phyloP scores from a whole-genome alignment of 2,113 vertebrate species.

The Gadus macrocephalus region DNA sequence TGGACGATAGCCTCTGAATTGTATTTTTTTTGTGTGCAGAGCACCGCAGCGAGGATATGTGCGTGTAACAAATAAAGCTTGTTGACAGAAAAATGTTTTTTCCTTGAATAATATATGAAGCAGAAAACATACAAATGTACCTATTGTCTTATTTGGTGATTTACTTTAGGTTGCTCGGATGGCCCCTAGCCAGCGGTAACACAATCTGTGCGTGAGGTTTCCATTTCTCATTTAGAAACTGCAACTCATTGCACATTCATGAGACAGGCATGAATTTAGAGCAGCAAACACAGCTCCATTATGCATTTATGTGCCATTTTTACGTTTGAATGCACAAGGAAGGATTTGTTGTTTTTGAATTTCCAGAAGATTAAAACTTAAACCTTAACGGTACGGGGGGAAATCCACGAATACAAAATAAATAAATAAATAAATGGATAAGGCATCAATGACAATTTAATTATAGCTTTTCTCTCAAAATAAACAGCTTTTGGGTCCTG shows the following conservation, averaged over 20 bases:
- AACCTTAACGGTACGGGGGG: too few species aligned
- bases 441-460: too few species aligned
- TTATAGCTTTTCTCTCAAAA: too few species aligned
- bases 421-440: too few species aligned
- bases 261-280: conserved; percentile 42
- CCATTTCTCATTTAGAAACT: conserved; percentile 16
- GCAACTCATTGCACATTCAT: conserved; percentile 42
- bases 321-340: conserved; percentile 33
- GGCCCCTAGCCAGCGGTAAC: conserved; percentile 23
- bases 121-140: conserved; percentile 26
- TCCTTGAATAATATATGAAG: conserved; percentile 38
- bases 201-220: neutral
- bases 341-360: conserved; percentile 10
- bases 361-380: too few species aligned
- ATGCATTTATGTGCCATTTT: conserved; percentile 58
- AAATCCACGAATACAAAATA: too few species aligned
- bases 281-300: conserved; percentile 50
- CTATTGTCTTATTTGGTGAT: conserved; percentile 38
- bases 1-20: too few species aligned
- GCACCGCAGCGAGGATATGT: neutral
- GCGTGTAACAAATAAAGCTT: conserved; percentile 12
- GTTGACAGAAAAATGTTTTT: conserved; percentile 15
- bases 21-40: too few species aligned
- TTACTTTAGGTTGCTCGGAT: conserved; percentile 22
- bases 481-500: too few species aligned